Percentiles rank a stretch among this genome's conserved stretches.
These are phyloP conservation scores for Eupsittula cactorum DNA, from an alignment of 2,113 vertebrate genomes.

Conservation along the genomic window DNA sequence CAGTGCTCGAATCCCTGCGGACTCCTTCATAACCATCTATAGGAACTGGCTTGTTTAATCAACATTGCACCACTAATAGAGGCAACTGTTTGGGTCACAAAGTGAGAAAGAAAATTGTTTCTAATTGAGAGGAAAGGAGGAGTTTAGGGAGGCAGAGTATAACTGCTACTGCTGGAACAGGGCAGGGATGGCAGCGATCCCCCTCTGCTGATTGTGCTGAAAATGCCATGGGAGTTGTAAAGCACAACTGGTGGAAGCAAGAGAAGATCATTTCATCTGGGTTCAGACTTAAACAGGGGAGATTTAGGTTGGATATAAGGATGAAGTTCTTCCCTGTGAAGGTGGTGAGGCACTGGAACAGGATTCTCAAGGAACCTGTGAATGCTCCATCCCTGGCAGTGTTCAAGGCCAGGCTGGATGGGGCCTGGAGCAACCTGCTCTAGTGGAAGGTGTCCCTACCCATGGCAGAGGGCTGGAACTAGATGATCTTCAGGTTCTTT, in stretches of 20 bases:
- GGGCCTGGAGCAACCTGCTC: background rate
- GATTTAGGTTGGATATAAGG: background rate
- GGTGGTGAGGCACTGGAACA: background rate
- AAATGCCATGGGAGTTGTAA: background rate
- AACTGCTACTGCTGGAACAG: background rate
- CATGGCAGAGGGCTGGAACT: background rate
- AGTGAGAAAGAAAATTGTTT: slow-evolving; percentile 35
- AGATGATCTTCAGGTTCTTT: background rate
- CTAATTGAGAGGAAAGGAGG: background rate
- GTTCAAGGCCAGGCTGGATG: background rate
- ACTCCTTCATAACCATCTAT: background rate
- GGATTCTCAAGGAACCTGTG: background rate
- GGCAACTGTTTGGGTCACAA: slow-evolving; percentile 25
- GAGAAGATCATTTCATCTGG: background rate
- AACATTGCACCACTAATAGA: slow-evolving; percentile 26
- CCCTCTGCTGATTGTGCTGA: background rate
- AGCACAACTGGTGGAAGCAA: background rate
- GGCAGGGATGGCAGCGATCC: background rate
- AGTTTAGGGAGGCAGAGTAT: background rate
- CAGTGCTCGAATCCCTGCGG: background rate
- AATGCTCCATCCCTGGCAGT: background rate
- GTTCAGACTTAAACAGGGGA: background rate
- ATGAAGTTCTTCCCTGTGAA: background rate
- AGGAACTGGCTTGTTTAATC: slow-evolving; percentile 60
- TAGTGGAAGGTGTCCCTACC: background rate